Percentiles rank a stretch among this genome's conserved stretches.
phyloP scores from a whole-genome alignment of 2,888 invertebrate species.

The Andrena bucephala region DNA sequence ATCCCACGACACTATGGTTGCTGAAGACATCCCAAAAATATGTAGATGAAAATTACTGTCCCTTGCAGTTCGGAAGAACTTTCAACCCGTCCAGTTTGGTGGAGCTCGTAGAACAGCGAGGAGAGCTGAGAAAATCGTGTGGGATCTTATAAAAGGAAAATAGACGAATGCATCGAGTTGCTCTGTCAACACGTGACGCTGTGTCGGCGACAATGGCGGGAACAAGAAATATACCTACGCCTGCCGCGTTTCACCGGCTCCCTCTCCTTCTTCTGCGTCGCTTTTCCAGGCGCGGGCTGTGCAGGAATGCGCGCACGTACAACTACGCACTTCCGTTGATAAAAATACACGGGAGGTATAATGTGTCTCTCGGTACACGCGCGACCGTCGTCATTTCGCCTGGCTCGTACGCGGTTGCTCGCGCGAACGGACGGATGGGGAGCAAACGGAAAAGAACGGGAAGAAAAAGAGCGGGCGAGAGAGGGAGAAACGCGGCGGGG shows the following conservation, averaged over 20 bases:
- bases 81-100: too few relatives aligned
- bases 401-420: slow-evolving; percentile 50
- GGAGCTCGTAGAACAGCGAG: too few relatives aligned
- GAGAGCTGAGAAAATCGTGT: too few relatives aligned
- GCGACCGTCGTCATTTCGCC: slow-evolving; percentile 71
- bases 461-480: background rate
- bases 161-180: background rate
- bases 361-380: slow-evolving; percentile 78
- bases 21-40: too few relatives aligned
- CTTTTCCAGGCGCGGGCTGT: slow-evolving; percentile 75
- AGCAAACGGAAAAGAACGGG: slow-evolving; percentile 31
- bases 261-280: slow-evolving; percentile 43
- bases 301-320: slow-evolving; percentile 82
- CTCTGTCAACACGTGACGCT: background rate
- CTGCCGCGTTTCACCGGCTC: slow-evolving; percentile 20
- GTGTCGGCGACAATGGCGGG: slow-evolving; percentile 47
- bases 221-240: slow-evolving; percentile 38
- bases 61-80: too few relatives aligned
- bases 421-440: slow-evolving; percentile 30
- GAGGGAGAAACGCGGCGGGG: background rate
- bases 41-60: too few relatives aligned
- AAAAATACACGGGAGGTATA: slow-evolving; percentile 82
- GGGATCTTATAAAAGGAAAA: too few relatives aligned
- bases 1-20: too few relatives aligned
- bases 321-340: slow-evolving; percentile 85